A percentile compares a stretch with the other conserved stretches of the same genome.
Evolutionary conservation across 2,888 invertebrate genomes (phyloP).

Genomic region (Aquatica leii): DNA sequence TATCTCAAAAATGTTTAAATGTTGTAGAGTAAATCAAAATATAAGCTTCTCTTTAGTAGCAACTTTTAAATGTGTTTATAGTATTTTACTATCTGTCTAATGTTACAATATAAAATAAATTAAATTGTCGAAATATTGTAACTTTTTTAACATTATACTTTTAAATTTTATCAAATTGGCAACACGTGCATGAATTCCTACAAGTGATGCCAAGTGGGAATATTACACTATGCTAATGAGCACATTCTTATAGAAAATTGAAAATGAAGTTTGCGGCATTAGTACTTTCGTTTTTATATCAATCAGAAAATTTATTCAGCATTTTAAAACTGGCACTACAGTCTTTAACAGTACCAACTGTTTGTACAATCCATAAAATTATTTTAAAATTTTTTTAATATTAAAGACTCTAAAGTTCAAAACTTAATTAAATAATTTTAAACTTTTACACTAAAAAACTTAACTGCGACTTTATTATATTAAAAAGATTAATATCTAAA

Average conservation of each 20-base stretch:
- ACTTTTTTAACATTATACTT: constrained; percentile 39
- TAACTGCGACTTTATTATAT: too few relatives aligned
- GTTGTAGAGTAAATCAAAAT: too few relatives aligned
- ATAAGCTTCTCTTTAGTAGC: too few relatives aligned
- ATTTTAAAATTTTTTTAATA: background rate
- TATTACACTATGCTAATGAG: constrained; percentile 40
- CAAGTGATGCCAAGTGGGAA: constrained; percentile 36
- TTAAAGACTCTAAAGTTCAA: background rate
- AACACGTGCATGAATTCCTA: constrained; percentile 40
- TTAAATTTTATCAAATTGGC: constrained; percentile 35
- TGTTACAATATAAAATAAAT: too few relatives aligned
- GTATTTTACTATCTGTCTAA: too few relatives aligned
- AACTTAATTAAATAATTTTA: too few relatives aligned
- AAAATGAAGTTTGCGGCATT: constrained; percentile 17
- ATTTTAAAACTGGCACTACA: constrained; percentile 8
- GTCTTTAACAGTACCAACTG: background rate
- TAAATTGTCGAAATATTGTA: constrained; percentile 25
- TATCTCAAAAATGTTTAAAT: too few relatives aligned
- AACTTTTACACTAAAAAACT: too few relatives aligned
- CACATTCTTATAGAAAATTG: constrained; percentile 28
- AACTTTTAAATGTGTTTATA: too few relatives aligned
- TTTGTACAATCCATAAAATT: background rate
- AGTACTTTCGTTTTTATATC: constrained; percentile 17
- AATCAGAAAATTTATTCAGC: constrained; percentile 21
- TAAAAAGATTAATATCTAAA: constrained; percentile 51